Conservation (phyloP, 92 coral and sea anemone genomes). For the Umimayanthus kanabou region DNA sequence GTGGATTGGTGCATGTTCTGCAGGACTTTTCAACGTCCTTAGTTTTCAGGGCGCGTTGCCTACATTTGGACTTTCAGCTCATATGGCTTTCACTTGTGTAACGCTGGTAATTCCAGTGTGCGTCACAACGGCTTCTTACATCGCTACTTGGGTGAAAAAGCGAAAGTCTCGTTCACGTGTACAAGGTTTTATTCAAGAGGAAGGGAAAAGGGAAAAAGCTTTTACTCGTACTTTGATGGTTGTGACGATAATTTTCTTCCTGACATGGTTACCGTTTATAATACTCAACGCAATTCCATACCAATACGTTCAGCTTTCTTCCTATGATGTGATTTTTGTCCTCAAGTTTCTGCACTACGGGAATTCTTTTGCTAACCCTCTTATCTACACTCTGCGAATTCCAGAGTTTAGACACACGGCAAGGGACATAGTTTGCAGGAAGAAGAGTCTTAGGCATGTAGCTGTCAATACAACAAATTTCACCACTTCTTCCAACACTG, state of each 20-base stretch:
- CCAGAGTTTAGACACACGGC: constrained; percentile 59
- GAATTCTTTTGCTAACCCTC: constrained; percentile 77
- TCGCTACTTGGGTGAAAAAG: constrained; percentile 69
- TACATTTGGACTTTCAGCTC: constrained; percentile 32
- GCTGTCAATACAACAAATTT: neutral
- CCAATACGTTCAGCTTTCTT: neutral
- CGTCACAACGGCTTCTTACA: constrained; percentile 56
- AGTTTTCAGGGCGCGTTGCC: constrained; percentile 25
- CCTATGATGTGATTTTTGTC: constrained; percentile 32
- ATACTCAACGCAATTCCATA: constrained; percentile 57
- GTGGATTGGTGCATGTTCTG: constrained; percentile 68
- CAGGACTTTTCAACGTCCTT: constrained; percentile 54
- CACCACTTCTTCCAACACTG: neutral
- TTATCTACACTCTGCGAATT: constrained; percentile 76
- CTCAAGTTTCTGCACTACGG: constrained; percentile 71
- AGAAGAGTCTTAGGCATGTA: neutral
- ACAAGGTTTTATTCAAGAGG: neutral
- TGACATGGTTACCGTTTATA: constrained; percentile 80
- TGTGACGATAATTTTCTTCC: constrained; percentile 63
- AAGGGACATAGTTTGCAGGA: constrained; percentile 1
- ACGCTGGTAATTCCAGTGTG: constrained; percentile 49
- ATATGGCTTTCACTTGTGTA: constrained; percentile 56
- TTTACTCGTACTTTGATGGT: constrained; percentile 64
- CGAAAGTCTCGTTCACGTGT: constrained; percentile 30
- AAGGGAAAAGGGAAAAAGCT: constrained; percentile 48